These are phyloP conservation scores for Crossaster papposus DNA, from an alignment of 53 echinoderm and acorn worm species.

Conservation along the genomic window DNA sequence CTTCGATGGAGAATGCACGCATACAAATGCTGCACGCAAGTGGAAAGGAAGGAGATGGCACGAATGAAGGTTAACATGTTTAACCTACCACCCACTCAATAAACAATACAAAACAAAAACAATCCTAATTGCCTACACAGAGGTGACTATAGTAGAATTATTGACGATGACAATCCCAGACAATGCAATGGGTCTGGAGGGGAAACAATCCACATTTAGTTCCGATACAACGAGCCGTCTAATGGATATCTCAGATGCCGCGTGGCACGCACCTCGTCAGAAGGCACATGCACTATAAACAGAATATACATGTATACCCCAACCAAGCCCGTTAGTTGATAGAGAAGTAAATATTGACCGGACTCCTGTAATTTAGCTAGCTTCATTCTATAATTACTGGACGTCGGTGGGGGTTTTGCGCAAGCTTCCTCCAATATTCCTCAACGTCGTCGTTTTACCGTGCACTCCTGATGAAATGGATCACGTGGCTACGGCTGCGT, in stretches of 20 bases:
- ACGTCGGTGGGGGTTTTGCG: not conserved
- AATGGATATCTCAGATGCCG: not conserved
- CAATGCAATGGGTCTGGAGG: not conserved
- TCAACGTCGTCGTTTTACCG: not conserved
- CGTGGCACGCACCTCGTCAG: not conserved
- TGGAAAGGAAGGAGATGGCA: not conserved
- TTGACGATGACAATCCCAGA: not conserved
- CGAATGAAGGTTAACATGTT: not conserved
- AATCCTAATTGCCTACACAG: not conserved
- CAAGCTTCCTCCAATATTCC: not conserved
- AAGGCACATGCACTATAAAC: not conserved
- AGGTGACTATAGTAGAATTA: not conserved
- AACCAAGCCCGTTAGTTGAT: not conserved
- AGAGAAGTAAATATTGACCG: too few species aligned
- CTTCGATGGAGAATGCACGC: too few species aligned
- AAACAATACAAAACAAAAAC: too few species aligned
- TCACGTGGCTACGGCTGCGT: not conserved
- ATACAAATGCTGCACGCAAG: not conserved
- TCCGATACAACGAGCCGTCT: not conserved
- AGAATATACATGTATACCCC: not conserved
- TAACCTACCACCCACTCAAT: not conserved
- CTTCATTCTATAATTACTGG: too few species aligned
- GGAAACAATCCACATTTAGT: not conserved
- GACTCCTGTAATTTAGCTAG: too few species aligned
- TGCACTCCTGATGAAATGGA: not conserved